Percentiles rank a stretch among this genome's conserved stretches.
Evolutionary conservation across 2,113 vertebrate species (phyloP).

Genomic region (Poeciliopsis retropinna): DNA sequence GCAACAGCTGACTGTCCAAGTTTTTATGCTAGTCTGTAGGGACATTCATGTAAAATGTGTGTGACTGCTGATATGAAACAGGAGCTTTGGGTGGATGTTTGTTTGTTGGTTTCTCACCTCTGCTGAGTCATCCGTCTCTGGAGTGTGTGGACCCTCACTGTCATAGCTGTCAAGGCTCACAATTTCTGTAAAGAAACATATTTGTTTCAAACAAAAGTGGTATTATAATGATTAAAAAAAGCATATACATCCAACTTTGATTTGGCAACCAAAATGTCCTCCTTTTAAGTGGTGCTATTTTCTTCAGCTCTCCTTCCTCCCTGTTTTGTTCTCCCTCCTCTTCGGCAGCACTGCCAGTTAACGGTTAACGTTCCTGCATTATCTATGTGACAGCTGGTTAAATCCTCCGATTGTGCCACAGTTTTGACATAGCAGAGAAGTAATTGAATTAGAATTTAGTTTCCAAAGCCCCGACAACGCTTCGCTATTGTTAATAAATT

Average conservation of each 20-base stretch:
- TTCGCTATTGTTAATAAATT: conserved; percentile 8
- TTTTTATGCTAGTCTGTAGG: neutral
- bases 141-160: conserved; percentile 88
- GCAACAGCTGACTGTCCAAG: neutral
- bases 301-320: conserved; percentile 29
- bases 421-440: conserved; percentile 31
- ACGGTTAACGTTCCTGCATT: conserved; percentile 26
- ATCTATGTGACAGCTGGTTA: conserved; percentile 53
- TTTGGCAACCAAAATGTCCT: conserved; percentile 36
- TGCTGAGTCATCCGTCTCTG: conserved; percentile 87
- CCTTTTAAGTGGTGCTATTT: conserved; percentile 36
- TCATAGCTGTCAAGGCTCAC: conserved; percentile 88
- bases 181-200: conserved; percentile 80
- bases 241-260: conserved; percentile 13
- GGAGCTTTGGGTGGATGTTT: neutral
- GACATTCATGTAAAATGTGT: neutral
- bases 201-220: conserved; percentile 19
- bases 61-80: neutral
- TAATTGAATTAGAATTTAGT: conserved; percentile 36
- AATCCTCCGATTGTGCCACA: conserved; percentile 33
- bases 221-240: conserved; percentile 16
- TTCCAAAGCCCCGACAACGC: conserved; percentile 2
- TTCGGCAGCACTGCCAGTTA: conserved; percentile 26
- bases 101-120: conserved; percentile 78
- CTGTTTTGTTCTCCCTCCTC: conserved; percentile 25